Evolutionary conservation across 2,797 vertebrate species (phyloP).

Genomic region (Macroramphosus scolopax): DNA sequence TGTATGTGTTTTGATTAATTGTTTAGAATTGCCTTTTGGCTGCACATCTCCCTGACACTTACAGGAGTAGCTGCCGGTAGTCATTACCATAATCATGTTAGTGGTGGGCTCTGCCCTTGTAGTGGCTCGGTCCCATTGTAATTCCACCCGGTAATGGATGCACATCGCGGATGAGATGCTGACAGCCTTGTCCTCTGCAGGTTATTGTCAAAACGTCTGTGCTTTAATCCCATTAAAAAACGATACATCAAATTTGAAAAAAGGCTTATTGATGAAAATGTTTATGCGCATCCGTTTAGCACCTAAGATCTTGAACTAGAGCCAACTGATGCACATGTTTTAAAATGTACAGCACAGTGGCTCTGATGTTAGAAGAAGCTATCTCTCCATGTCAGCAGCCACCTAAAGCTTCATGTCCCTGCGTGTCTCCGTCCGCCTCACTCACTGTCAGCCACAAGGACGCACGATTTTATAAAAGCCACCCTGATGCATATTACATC

Average conservation of each 20-base stretch:
- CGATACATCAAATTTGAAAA: conserved; percentile 20
- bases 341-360: conserved; percentile 19
- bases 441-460: conserved; percentile 44
- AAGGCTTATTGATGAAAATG: conserved; percentile 4
- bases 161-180: conserved; percentile 64
- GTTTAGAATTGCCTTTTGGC: conserved; percentile 43
- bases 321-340: conserved; percentile 13
- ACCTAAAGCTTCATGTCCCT: conserved; percentile 68
- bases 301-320: not conserved
- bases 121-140: conserved; percentile 56
- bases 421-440: too few species aligned
- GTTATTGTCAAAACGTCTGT: too few species aligned
- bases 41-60: conserved; percentile 10
- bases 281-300: conserved; percentile 9
- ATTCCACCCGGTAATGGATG: conserved; percentile 68
- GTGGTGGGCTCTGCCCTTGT: conserved; percentile 68
- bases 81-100: conserved; percentile 74
- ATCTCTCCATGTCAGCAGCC: conserved; percentile 58
- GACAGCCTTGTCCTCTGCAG: conserved; percentile 64
- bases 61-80: conserved; percentile 47
- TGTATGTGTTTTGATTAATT: conserved; percentile 70
- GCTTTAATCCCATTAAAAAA: conserved; percentile 30
- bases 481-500: conserved; percentile 48
- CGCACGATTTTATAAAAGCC: conserved; percentile 47
- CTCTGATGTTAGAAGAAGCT: conserved; percentile 43